Conservation (phyloP, 2,888 invertebrate genomes). For the Harpalus rufipes region DNA sequence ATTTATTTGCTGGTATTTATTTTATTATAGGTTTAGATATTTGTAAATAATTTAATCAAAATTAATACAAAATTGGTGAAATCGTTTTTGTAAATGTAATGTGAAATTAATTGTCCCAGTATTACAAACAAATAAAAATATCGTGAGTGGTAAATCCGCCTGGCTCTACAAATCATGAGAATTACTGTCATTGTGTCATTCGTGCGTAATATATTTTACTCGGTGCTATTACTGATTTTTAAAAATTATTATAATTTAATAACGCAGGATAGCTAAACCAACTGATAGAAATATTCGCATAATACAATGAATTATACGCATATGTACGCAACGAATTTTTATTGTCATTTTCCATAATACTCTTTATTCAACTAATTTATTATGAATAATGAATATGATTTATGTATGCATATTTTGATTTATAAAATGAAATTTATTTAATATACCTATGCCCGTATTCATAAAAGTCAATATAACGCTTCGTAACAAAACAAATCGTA, state of each 20-base stretch:
- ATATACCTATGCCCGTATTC: no score
- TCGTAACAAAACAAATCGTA: no score
- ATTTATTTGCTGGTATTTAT: neutral
- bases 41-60: neutral
- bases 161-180: slow-evolving; percentile 18
- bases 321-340: neutral
- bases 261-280: neutral
- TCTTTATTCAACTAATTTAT: no score
- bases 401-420: no score
- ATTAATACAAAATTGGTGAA: neutral
- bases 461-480: no score
- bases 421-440: no score
- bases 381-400: no score
- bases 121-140: slow-evolving; percentile 4
- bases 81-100: slow-evolving; percentile 10
- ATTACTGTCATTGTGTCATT: slow-evolving; percentile 30
- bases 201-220: slow-evolving; percentile 7
- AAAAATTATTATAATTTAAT: slow-evolving; percentile 6
- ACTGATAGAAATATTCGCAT: neutral
- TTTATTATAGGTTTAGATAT: neutral
- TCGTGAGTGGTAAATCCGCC: neutral
- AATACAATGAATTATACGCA: neutral
- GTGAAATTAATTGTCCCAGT: slow-evolving; percentile 15
- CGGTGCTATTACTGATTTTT: neutral
- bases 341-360: neutral